phyloP scores from a whole-genome alignment of 92 coral and sea anemone genomes.

The Porites divaricata region DNA sequence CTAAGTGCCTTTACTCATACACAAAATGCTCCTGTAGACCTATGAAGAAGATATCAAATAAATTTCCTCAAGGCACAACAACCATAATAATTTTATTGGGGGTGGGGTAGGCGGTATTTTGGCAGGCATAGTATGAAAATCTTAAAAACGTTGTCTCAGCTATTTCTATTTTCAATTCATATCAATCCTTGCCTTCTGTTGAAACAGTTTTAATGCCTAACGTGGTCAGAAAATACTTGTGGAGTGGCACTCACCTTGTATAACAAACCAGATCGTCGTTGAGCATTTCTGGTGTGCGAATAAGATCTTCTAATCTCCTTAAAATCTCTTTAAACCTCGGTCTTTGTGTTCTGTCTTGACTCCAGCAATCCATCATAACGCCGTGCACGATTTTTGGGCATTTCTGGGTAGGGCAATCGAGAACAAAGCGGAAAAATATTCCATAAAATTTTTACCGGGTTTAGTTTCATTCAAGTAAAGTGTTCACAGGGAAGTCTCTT shows the following conservation, averaged over 20 bases:
- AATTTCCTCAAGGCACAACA: no score
- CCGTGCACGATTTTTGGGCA: conserved; percentile 77
- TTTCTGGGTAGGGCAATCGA: conserved; percentile 10
- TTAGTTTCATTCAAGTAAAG: no score
- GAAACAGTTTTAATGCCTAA: background rate
- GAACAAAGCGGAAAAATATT: background rate
- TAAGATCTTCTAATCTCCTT: conserved; percentile 74
- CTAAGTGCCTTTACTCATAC: no score
- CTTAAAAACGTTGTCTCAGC: no score
- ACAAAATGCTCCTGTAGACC: no score
- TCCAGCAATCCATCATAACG: conserved; percentile 93
- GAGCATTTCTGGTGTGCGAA: conserved; percentile 91
- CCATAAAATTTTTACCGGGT: background rate
- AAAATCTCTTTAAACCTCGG: conserved; percentile 84
- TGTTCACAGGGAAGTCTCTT: no score
- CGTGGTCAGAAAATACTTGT: background rate
- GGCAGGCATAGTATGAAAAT: no score
- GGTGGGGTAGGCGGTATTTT: no score
- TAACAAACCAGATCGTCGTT: conserved; percentile 57
- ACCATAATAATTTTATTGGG: no score
- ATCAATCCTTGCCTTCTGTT: no score
- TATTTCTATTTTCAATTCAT: no score
- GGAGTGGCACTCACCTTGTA: conserved; percentile 15
- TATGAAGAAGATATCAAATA: no score
- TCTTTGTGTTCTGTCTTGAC: conserved; percentile 74